Conservation (phyloP, 30 jellyfish, hydroid and myxozoan genomes). For the Chrysaora quinquecirrha region DNA sequence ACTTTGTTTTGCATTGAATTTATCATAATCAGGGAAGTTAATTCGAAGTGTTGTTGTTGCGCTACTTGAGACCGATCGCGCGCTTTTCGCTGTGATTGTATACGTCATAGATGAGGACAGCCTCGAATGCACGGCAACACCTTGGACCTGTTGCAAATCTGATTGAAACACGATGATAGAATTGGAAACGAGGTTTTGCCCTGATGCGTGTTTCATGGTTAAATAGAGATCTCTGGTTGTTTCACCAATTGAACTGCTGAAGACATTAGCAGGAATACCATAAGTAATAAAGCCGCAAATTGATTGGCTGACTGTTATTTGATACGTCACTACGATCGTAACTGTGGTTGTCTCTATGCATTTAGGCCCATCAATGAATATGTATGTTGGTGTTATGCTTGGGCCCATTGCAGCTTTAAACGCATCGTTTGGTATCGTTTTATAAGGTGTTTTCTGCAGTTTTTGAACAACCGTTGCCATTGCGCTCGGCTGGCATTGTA, state of each 20-base stretch:
- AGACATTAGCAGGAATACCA: slow-evolving; percentile 55
- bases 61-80: slow-evolving; percentile 47
- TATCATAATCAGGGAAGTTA: slow-evolving; percentile 34
- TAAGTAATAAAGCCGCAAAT: slow-evolving; percentile 64
- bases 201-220: slow-evolving; percentile 29
- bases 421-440: slow-evolving; percentile 66
- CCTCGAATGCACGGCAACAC: slow-evolving; percentile 42
- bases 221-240: slow-evolving; percentile 66
- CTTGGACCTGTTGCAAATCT: slow-evolving; percentile 42
- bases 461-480: slow-evolving; percentile 37
- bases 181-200: background rate
- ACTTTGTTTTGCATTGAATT: background rate
- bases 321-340: slow-evolving; percentile 6
- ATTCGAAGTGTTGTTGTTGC: slow-evolving; percentile 37
- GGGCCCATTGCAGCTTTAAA: slow-evolving; percentile 71
- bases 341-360: slow-evolving; percentile 57
- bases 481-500: slow-evolving; percentile 63
- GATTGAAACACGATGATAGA: slow-evolving; percentile 36
- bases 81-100: slow-evolving; percentile 46
- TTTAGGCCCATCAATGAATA: slow-evolving; percentile 63
- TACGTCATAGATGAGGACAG: slow-evolving; percentile 26
- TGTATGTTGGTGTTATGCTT: slow-evolving; percentile 51
- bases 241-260: slow-evolving; percentile 76
- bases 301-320: slow-evolving; percentile 20
- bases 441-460: slow-evolving; percentile 53